A percentile compares a stretch with the other conserved stretches of the same genome.
Conservation (phyloP, 2,888 invertebrate genomes). For the Tenthredo amoena region DNA sequence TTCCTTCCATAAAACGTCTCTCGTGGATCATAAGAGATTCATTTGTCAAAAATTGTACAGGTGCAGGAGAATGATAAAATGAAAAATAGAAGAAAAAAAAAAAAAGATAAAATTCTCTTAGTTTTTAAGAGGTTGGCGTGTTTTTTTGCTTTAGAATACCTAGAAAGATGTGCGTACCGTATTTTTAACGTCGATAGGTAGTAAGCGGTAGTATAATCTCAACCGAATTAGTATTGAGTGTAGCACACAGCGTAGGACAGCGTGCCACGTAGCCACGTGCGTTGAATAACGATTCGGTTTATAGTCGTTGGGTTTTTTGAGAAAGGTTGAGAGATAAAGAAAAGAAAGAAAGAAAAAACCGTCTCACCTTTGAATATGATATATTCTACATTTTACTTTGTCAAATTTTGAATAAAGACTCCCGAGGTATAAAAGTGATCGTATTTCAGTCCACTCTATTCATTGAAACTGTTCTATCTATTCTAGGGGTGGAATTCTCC, state of each 20-base stretch:
- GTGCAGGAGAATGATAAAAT: not conserved
- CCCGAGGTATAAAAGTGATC: not conserved
- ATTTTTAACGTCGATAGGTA: not conserved
- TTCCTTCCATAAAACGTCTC: not conserved
- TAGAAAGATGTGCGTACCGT: not conserved
- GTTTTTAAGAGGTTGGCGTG: not conserved
- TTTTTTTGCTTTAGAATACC: not conserved
- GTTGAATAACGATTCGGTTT: conserved; percentile 32
- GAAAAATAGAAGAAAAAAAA: not conserved
- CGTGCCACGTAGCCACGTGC: conserved; percentile 46
- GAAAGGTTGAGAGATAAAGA: not conserved
- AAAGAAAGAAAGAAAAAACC: not conserved
- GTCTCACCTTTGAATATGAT: not conserved
- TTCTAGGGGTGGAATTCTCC: conserved; percentile 14
- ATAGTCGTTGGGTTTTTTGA: conserved; percentile 19
- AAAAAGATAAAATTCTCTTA: not conserved
- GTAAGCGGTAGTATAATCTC: not conserved
- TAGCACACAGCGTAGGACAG: conserved; percentile 1
- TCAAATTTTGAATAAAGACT: not conserved
- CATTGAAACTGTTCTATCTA: not conserved
- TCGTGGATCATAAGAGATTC: not conserved
- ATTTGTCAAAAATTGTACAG: not conserved
- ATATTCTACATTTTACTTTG: not conserved
- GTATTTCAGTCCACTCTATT: not conserved
- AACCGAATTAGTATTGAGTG: conserved; percentile 47